phyloP scores from a whole-genome alignment of 2,797 vertebrate genomes.

The Melanotaenia maccullochi region DNA sequence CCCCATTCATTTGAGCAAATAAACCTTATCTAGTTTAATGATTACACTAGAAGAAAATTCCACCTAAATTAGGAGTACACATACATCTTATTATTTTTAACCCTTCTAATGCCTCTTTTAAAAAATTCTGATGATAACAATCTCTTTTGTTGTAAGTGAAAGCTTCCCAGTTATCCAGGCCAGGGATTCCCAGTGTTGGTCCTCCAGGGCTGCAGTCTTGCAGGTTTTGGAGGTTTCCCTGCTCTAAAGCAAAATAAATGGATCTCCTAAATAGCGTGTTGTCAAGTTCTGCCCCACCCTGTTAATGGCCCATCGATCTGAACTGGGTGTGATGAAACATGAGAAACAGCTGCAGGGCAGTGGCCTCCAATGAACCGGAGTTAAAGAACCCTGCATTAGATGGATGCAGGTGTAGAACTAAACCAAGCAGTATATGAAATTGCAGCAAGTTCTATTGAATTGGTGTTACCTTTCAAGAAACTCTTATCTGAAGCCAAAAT shows the following conservation, averaged over 20 bases:
- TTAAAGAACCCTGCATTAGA: no score
- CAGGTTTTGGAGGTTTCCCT: no score
- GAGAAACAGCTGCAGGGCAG: no score
- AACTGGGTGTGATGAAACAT: no score
- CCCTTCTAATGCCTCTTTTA: not conserved
- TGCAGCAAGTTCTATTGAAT: constrained; percentile 63
- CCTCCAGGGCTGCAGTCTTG: no score
- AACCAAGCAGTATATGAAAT: constrained; percentile 65
- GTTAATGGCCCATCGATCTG: no score
- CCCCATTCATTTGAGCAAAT: constrained; percentile 1
- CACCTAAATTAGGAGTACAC: constrained; percentile 55
- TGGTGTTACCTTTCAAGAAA: constrained; percentile 35
- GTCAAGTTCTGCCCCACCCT: no score
- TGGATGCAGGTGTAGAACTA: constrained; percentile 52
- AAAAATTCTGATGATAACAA: not conserved
- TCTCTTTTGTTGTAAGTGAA: not conserved
- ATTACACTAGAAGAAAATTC: constrained; percentile 33
- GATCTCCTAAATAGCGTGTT: no score
- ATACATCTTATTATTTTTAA: constrained; percentile 37
- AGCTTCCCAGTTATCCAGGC: not conserved
- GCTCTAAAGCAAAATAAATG: no score
- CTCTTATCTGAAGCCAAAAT: constrained; percentile 53
- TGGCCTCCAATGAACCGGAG: no score
- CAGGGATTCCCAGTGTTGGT: no score
- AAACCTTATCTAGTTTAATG: constrained; percentile 31